phyloP scores from a whole-genome alignment of 2,888 invertebrate species.

The Himalopsyche anomala region DNA sequence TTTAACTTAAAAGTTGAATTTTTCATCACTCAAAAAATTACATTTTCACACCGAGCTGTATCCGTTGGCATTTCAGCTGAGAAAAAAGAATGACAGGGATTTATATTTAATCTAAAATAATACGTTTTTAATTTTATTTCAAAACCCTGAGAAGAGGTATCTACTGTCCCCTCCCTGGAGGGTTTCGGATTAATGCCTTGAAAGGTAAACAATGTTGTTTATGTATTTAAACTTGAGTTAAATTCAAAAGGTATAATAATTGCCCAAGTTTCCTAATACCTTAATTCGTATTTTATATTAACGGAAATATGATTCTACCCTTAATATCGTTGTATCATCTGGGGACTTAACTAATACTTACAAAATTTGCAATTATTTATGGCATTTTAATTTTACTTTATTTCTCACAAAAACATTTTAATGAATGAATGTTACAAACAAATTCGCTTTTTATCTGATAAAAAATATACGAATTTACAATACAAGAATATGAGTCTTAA shows the following conservation, averaged over 20 bases:
- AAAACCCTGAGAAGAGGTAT: neutral
- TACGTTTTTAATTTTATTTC: slow-evolving; percentile 26
- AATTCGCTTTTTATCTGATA: too few species aligned
- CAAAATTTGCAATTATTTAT: too few species aligned
- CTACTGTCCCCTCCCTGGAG: neutral
- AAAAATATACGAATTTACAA: too few species aligned
- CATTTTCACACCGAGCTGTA: neutral
- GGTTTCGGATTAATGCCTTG: slow-evolving; percentile 1
- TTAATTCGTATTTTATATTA: slow-evolving; percentile 13
- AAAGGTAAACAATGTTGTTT: slow-evolving; percentile 34
- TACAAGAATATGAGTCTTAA: too few species aligned
- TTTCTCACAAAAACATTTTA: too few species aligned
- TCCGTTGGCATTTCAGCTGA: neutral
- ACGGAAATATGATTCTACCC: too few species aligned
- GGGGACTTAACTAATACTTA: too few species aligned
- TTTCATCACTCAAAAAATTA: neutral
- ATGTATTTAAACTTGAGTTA: slow-evolving; percentile 27
- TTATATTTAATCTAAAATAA: slow-evolving; percentile 34
- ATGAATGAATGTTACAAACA: too few species aligned
- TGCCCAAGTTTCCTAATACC: neutral
- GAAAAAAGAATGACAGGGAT: slow-evolving; percentile 9
- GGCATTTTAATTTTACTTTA: too few species aligned
- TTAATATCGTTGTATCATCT: too few species aligned
- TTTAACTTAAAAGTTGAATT: neutral
- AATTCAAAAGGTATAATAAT: slow-evolving; percentile 1